Evolutionary conservation across 2,888 invertebrate genomes (phyloP).

Genomic region (Drosophila peninsularis): DNA sequence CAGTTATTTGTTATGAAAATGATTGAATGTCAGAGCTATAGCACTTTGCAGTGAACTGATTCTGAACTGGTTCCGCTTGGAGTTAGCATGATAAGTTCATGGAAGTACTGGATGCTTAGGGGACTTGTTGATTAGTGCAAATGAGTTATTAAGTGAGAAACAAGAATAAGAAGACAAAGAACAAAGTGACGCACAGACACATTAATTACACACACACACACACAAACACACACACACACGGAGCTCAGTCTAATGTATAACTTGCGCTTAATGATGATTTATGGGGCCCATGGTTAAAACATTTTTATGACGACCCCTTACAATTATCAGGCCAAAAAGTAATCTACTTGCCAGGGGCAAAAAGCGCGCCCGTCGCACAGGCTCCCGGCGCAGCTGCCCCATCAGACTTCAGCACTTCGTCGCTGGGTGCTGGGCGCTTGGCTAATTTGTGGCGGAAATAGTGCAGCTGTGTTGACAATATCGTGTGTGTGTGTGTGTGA

Average conservation of each 20-base stretch:
- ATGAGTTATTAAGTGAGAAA: conserved; percentile 70
- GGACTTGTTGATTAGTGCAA: conserved; percentile 67
- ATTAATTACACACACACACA: conserved; percentile 61
- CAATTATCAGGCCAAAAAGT: conserved; percentile 60
- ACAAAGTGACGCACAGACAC: conserved; percentile 52
- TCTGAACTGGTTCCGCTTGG: conserved; percentile 3
- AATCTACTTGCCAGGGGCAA: conserved; percentile 29
- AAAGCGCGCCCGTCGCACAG: conserved; percentile 2
- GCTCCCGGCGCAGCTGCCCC: neutral
- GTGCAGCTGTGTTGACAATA: conserved; percentile 54
- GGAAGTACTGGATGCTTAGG: conserved; percentile 20
- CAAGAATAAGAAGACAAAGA: conserved; percentile 16
- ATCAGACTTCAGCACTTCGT: neutral
- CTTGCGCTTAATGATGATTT: conserved; percentile 76
- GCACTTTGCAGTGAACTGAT: neutral
- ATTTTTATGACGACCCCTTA: conserved; percentile 66
- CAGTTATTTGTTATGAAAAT: too few relatives aligned
- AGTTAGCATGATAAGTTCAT: neutral
- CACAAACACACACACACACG: conserved; percentile 2
- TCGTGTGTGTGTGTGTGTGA: conserved; percentile 27
- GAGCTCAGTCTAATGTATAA: conserved; percentile 48
- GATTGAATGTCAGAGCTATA: neutral
- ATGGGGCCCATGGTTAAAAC: conserved; percentile 68
- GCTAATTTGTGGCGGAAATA: conserved; percentile 58
- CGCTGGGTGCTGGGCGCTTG: neutral